These are phyloP conservation scores for Zhuqinia jingwanae DNA, from an alignment of 2,888 invertebrate species.

Conservation along the genomic window DNA sequence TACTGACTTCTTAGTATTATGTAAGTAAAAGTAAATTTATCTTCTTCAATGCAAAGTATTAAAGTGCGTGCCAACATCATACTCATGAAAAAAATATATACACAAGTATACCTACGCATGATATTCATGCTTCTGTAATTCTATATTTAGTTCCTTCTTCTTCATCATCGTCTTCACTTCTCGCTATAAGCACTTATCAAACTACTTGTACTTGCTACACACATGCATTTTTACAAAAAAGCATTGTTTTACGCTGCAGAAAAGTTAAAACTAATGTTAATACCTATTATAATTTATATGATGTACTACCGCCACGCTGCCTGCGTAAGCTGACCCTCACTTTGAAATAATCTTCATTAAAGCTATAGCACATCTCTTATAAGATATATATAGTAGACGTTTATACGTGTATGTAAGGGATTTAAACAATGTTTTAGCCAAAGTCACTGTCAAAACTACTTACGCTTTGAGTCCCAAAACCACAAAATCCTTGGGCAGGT, in stretches of 20 bases:
- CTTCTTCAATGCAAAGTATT: too few species aligned
- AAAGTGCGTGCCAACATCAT: constrained; percentile 13
- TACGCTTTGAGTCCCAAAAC: constrained; percentile 57
- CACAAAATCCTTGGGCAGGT: constrained; percentile 66
- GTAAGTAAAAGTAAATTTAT: not conserved
- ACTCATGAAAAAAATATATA: not conserved
- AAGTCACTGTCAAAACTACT: constrained; percentile 68
- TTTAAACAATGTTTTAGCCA: constrained; percentile 43
- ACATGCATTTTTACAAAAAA: too few species aligned
- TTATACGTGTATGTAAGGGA: not conserved
- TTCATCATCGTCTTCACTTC: not conserved
- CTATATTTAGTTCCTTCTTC: constrained; percentile 32
- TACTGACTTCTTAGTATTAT: constrained; percentile 9
- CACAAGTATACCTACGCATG: not conserved
- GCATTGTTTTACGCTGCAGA: constrained; percentile 11
- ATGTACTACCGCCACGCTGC: constrained; percentile 10
- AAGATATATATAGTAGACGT: too few species aligned
- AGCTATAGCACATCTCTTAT: constrained; percentile 6
- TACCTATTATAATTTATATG: too few species aligned
- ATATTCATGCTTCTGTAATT: constrained; percentile 22
- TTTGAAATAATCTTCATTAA: constrained; percentile 63
- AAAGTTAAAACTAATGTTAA: not conserved
- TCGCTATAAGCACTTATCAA: not conserved
- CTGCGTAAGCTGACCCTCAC: constrained; percentile 62
- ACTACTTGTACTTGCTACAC: not conserved